Percentiles rank a stretch among this genome's conserved stretches.
Conservation (phyloP, 2,888 invertebrate species). For the Sinotaia quadrata region DNA sequence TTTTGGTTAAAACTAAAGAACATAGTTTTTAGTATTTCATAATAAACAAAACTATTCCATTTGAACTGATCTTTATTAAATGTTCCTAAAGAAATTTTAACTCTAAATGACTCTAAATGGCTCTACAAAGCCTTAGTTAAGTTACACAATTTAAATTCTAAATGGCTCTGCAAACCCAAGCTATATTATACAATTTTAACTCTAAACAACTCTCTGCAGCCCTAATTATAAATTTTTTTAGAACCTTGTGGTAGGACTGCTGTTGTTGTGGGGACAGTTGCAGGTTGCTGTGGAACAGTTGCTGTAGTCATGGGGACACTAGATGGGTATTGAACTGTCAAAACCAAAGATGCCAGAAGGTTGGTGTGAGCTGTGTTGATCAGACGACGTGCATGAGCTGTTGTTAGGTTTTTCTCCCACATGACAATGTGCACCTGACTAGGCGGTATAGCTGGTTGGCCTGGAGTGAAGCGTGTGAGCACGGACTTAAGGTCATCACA, state of each 20-base stretch:
- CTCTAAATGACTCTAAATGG: no score
- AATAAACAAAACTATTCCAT: no score
- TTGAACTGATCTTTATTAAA: no score
- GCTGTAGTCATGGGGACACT: not conserved
- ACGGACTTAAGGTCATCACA: slow-evolving; percentile 65
- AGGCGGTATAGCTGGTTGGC: slow-evolving; percentile 53
- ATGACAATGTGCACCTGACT: slow-evolving; percentile 67
- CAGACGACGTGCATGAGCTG: slow-evolving; percentile 29
- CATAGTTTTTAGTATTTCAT: no score
- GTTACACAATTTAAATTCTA: no score
- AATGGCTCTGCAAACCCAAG: no score
- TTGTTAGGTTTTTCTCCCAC: slow-evolving; percentile 60
- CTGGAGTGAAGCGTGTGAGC: slow-evolving; percentile 47
- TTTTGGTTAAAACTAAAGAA: no score
- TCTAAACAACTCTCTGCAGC: not conserved
- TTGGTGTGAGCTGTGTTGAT: slow-evolving; percentile 38
- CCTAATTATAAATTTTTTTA: not conserved
- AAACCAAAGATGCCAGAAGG: slow-evolving; percentile 36
- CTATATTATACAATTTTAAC: no score
- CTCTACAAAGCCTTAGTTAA: no score
- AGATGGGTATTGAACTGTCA: slow-evolving; percentile 37
- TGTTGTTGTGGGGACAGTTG: not conserved
- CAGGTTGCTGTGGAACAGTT: not conserved
- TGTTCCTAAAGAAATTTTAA: no score
- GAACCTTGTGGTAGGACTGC: no score